Evolutionary conservation across 2,113 vertebrate species (phyloP).

Genomic region (Oceanodroma tethys): DNA sequence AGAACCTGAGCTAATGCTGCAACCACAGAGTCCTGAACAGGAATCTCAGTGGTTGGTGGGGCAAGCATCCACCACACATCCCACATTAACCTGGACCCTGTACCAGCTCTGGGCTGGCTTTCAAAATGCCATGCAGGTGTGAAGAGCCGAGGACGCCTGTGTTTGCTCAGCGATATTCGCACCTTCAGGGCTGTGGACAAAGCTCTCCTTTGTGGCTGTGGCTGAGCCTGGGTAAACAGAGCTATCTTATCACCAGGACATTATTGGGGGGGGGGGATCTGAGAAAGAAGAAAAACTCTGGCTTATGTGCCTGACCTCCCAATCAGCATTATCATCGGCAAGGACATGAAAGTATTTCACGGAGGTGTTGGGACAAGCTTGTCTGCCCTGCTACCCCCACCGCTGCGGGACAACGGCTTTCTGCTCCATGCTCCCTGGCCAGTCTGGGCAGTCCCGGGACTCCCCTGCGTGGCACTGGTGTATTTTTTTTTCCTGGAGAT

Average conservation of each 20-base stretch:
- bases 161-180: background rate
- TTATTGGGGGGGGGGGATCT: background rate
- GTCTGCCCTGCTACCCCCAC: background rate
- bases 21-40: fast-evolving
- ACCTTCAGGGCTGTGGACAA: background rate
- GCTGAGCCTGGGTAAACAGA: background rate
- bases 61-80: background rate
- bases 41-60: fast-evolving
- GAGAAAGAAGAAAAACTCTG: background rate
- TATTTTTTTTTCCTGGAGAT: background rate
- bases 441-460: fast-evolving
- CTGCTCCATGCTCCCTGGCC: background rate
- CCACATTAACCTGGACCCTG: background rate
- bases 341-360: background rate
- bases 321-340: background rate
- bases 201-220: background rate
- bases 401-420: fast-evolving
- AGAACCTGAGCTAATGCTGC: background rate
- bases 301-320: constrained; percentile 22
- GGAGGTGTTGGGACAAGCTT: background rate
- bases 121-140: background rate
- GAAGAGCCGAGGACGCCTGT: background rate
- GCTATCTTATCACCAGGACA: background rate
- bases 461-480: background rate
- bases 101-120: background rate